These are phyloP conservation scores for Gymnodraco acuticeps DNA, from an alignment of 2,797 vertebrate genomes.

Conservation along the genomic window DNA sequence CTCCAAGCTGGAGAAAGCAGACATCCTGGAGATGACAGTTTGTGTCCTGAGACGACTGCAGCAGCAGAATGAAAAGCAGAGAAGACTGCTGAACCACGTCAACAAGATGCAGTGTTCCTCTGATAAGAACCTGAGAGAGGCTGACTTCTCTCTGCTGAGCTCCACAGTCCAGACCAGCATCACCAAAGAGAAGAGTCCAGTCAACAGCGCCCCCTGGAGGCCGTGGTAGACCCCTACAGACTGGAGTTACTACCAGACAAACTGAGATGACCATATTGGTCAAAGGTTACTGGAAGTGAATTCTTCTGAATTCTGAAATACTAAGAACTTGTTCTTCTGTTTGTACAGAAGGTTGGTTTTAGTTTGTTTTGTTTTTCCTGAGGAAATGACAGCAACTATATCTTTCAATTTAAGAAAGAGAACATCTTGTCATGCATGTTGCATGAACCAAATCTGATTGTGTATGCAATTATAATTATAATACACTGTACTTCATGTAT, in stretches of 20 bases:
- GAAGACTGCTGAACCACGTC: conserved; percentile 62
- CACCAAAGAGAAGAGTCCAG: conserved; percentile 58
- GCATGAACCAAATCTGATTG: too few relatives aligned
- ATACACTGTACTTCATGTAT: too few relatives aligned
- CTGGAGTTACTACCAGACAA: conserved; percentile 10
- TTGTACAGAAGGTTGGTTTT: too few relatives aligned
- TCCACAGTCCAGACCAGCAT: conserved; percentile 47
- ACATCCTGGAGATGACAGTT: too few relatives aligned
- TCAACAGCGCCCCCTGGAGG: conserved; percentile 67
- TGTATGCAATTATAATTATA: too few relatives aligned
- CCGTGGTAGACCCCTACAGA: conserved; percentile 67
- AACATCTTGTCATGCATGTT: too few relatives aligned
- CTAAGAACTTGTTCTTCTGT: too few relatives aligned
- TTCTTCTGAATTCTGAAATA: not conserved
- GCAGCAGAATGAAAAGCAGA: conserved; percentile 6
- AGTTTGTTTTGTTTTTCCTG: too few relatives aligned
- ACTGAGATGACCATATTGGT: conserved; percentile 22
- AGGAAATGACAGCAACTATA: too few relatives aligned
- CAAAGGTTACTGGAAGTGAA: not conserved
- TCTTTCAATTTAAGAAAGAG: too few relatives aligned
- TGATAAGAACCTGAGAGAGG: conserved; percentile 54
- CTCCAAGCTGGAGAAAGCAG: conserved; percentile 71
- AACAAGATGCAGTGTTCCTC: conserved; percentile 58
- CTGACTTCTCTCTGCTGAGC: conserved; percentile 44
- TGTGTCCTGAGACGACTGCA: conserved; percentile 35